Base-by-base conservation (phyloP, 2,797 vertebrate species). In the Smutsia temminckii region DNA sequence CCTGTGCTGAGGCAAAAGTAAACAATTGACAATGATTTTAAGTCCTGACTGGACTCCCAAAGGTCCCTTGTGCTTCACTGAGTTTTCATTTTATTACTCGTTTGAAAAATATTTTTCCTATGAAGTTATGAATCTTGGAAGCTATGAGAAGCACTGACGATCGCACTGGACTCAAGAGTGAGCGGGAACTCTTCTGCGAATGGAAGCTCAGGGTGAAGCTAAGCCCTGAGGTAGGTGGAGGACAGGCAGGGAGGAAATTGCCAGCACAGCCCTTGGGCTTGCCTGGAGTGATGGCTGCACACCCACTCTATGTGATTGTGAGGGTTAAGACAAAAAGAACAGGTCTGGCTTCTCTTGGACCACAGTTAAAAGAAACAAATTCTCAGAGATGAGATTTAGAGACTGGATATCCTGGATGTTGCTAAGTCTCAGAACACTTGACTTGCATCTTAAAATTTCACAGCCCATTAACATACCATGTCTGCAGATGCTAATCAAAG, bases 121-220 rank as follows among this genome's bases (percentile, higher is more conserved):
- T 97, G 95, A 96, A 93, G 92, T 95, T 86, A 87, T 93, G 91
- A 74, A 13, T 78, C 88, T 89, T 95, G 94, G 94, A 97, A 92
- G 74, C 78, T 3, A n/a, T n/a, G 85, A 21, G 91, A 71, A 63
- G 77, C 0, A 0, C n/a, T 37, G 20, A 51, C 8, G 0, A 81
- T 57, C 72, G 92, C 51, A 2, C 3, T 37, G 64, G 86, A 17
- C 32, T 86, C 78, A 34, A 84, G n/a, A 29, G 61, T 1, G 32
- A 27, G 29, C 40, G 8, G 11, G 77, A 66, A 34, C 51, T 68
- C 25, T 53, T 68, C 10, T 32, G 55, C 61, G 69, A 63, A 18
- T 29, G 75, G 83, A 37, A 27, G 42, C 51, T 57, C 21, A 3
- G 72, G 78, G 68, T 21, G 34, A 53, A 55, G 80, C 37, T 51